Evolutionary conservation across 2,113 vertebrate genomes (phyloP), one percentile per base, ranked within the genome.

Genomic region (Tyrannus savana): DNA sequence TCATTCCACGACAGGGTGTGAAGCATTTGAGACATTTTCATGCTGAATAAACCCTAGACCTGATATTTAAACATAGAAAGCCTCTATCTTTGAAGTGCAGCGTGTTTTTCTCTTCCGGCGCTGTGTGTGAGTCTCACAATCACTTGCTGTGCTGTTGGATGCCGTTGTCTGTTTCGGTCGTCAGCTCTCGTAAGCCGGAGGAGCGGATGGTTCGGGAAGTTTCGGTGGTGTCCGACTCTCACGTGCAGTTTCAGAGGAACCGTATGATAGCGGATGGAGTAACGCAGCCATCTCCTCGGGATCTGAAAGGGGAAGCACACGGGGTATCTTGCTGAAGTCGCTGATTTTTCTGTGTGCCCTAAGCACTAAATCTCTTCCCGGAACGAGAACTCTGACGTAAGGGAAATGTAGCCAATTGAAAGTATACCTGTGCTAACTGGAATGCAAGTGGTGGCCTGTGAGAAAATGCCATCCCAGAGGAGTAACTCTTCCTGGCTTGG

Each of bases 221-320:
- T 93, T 86, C 88, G 46, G 42, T 73, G 72, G 76, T 33, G 62
- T 19, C 62, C 0, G 2, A 18, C 27, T 91, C n/a, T 71, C 17
- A 44, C 1, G 1, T 59, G 56, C 14, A 37, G 68, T 62, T 96
- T 77, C 80, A 84, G 87, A 86, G 72, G 77, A 92, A 42, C 80
- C 56, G 13, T 52, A 30, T 39, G 64, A 39, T 56, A 81, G 62
- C 31, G 79, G 60, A 72, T 42, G 27, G 52, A 90, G 82, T 60
- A 87, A 82, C 5, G 0, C 22, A 75, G 71, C 0, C 0, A 85
- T 67, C 55, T 87, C 60, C n/a, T 21, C 63, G 69, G 84, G 37
- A 89, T 96, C 87, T 24, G 52, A 91, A 96, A 95, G 77, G 39
- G 80, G 84, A 89, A 91, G 46, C 59, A 71, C 76, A n/a, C 1